Evolutionary conservation across 2,113 vertebrate genomes (phyloP), one percentile per base, ranked within the genome.

Genomic region (Onychostoma macrolepis): DNA sequence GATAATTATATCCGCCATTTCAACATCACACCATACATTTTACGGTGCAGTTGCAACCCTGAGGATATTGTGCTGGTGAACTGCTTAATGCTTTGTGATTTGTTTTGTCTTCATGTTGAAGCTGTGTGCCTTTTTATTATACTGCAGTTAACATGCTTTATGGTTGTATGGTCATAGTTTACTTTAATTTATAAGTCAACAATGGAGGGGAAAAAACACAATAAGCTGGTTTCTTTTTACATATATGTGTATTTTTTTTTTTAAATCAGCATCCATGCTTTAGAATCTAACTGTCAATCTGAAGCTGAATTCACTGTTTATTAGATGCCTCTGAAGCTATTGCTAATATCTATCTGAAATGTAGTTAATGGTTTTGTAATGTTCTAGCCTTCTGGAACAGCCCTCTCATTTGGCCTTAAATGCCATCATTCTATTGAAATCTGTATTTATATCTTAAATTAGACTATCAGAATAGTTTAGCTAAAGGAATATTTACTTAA

Each of bases 1-100:
- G 17, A 45, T 76, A 94, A 88, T 91, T 91, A 67, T 91, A 90
- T 86, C 91, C 69, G 86, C 71, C 87, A 77, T 79, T 90, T 90
- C 91, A 94, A 93, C 90, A 61, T 80, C 91, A 89, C 67, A 93
- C 86, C 93, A 92, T 91, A 94, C 96, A 92, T 92, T 93, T 90
- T 92, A 92, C 93, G 92, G 87, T 92, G 93, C 92, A 93, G 89
- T 94, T 88, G 93, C 79, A 91, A 91, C 89, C 93, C 76, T 77
- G 87, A 86, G 84, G 91, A 92, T 92, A 90, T 93, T 88, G 92
- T 93, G 88, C 91, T 92, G 92, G 92, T 88, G 80, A 89, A n/a
- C 45, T 87, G 83, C 89, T 88, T 93, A 87, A 86, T 91, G 91
- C 87, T 92, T 93, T 89, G 93, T 90, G 89, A 93, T 88, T 91